phyloP scores from a whole-genome alignment of 2,797 vertebrate genomes.

The Rallus crepitans region DNA sequence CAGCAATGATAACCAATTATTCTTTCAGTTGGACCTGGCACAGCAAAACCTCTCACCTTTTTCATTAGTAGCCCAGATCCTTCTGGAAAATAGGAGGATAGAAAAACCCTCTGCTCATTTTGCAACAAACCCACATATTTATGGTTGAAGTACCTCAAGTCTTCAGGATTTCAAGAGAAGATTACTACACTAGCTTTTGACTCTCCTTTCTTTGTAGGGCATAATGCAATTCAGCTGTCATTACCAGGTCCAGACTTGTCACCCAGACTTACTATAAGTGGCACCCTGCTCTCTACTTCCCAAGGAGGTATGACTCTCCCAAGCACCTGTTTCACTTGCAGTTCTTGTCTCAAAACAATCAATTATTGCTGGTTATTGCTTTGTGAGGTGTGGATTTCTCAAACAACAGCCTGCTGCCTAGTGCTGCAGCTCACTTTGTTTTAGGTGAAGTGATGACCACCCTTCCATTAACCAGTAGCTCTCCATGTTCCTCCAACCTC shows the following conservation, averaged over 20 bases:
- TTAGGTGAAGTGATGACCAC: not conserved
- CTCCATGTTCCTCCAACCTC: conserved; percentile 56
- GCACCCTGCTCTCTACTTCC: not conserved
- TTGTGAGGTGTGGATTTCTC: not conserved
- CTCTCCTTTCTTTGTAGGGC: not conserved
- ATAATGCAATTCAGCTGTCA: not conserved
- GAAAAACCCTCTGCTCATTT: not conserved
- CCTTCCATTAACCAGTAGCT: not conserved
- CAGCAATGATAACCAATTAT: not conserved
- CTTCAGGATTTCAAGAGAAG: not conserved
- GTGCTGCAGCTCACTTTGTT: not conserved
- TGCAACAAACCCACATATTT: not conserved
- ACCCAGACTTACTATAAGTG: not conserved
- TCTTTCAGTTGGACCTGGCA: not conserved
- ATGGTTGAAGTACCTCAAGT: not conserved
- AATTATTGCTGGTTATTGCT: not conserved
- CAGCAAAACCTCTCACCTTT: not conserved
- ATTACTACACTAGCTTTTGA: not conserved
- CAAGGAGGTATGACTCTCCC: not conserved
- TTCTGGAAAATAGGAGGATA: not conserved
- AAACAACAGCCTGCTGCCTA: not conserved
- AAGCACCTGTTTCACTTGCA: not conserved
- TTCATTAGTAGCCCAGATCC: not conserved
- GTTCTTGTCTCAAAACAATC: not conserved
- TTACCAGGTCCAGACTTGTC: not conserved